Evolutionary conservation across 2,113 vertebrate species (phyloP).

Genomic region (Cyprinodon tularosa): DNA sequence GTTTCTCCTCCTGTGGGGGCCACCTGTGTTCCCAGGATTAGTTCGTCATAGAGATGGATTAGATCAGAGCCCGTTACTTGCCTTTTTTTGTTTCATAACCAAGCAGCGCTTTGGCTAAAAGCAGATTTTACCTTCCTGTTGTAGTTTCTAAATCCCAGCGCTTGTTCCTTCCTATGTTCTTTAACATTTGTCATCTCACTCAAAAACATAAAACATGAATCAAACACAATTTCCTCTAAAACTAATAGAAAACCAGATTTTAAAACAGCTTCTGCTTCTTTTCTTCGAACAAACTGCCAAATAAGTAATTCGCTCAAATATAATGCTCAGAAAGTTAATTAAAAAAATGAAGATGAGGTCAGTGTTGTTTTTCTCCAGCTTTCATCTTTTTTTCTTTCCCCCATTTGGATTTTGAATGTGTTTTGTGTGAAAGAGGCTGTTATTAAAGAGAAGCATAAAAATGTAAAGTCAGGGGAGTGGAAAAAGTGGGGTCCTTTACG

Average conservation of each 20-base stretch:
- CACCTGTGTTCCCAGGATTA: constrained; percentile 70
- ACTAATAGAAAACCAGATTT: not conserved
- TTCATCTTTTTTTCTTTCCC: constrained; percentile 14
- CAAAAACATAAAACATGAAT: constrained; percentile 2
- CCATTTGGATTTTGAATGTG: constrained; percentile 26
- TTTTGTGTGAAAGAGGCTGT: constrained; percentile 35
- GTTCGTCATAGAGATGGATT: constrained; percentile 38
- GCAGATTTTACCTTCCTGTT: constrained; percentile 41
- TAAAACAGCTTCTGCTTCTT: constrained; percentile 8
- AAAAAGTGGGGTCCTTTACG: constrained; percentile 73
- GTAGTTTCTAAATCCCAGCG: constrained; percentile 27
- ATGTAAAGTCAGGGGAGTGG: constrained; percentile 40
- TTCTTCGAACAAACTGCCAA: not conserved
- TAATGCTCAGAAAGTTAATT: not conserved
- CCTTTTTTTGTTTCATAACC: constrained; percentile 32
- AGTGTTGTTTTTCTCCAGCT: not conserved
- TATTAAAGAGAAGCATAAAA: constrained; percentile 32
- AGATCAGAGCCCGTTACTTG: constrained; percentile 36
- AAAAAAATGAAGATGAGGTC: no score
- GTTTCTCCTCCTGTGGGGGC: constrained; percentile 45
- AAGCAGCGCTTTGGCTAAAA: constrained; percentile 29
- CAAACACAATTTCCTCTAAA: constrained; percentile 36
- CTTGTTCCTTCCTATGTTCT: constrained; percentile 36
- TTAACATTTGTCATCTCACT: not conserved
- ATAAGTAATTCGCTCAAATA: not conserved